Evolutionary conservation across 2,888 invertebrate species (phyloP), one percentile per base, ranked within the genome.

Genomic region (Pachliopta kotzebuea): DNA sequence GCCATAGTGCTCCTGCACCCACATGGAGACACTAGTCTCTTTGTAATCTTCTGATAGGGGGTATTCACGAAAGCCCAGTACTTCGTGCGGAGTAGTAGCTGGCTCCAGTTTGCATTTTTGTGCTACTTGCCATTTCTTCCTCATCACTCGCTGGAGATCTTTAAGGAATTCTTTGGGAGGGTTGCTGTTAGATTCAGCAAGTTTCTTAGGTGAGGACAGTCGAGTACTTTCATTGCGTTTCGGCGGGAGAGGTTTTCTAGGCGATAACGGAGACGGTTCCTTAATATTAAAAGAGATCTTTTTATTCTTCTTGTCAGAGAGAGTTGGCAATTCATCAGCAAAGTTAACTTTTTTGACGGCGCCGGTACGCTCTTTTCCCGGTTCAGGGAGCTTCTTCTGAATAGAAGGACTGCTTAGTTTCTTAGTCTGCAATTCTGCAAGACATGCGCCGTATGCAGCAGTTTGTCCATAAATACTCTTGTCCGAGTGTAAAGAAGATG

Each of bases 51-150:
- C 94, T 0, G 94, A 88, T 29, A 95, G 92, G 7, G 95, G 95
- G 37, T 96, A 96, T 79, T 97, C 96, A 9, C 98, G 92, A 78
- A 98, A 98, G 0, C 98, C 98, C 9, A 98, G 93, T 2, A 98
- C 97, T 81, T 98, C 97, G 78, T 97, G 97, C 0, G 98, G 97
- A 50, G 96, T 96, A 1, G 97, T 96, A n/a, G 95, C 94, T 18
- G 95, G 95, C 81, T 98, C 97, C 26, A 96, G 87, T 83, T 97
- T 96, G 78, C 98, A 97, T 80, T 98, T 98, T 78, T 98, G 97
- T 4, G 98, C 97, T 0, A 98, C 97, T 77, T 97, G 96, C 96
- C 96, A 96, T 77, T 98, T 98, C 78, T 97, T 97, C 71, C 96
- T 93, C 96, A 98, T 98, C 0, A 98, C 98, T 60, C 97, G 93